A percentile compares a stretch with the other conserved stretches of the same genome.
Conservation (phyloP, 2,888 invertebrate genomes). For the Melieria crassipennis region DNA sequence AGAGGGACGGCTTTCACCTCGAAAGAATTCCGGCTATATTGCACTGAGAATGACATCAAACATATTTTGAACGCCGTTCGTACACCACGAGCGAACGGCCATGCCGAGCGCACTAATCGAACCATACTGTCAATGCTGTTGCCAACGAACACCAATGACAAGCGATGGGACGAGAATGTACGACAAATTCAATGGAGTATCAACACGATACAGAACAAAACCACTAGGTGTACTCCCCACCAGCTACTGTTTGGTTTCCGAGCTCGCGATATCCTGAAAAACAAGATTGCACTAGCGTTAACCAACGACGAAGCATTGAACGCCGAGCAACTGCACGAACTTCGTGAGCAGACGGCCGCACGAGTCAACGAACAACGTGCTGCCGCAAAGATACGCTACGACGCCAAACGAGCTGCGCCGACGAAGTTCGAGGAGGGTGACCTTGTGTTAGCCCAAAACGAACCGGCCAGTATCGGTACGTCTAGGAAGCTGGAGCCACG, state of each 20-base stretch:
- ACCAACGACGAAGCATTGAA: slow-evolving; percentile 17
- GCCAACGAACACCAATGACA: slow-evolving; percentile 18
- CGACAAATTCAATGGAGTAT: slow-evolving; percentile 30
- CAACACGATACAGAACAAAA: slow-evolving; percentile 25
- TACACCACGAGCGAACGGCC: slow-evolving; percentile 44
- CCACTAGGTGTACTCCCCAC: slow-evolving; percentile 19
- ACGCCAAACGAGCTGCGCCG: too few species aligned
- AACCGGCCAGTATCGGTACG: too few species aligned
- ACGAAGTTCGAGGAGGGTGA: too few species aligned
- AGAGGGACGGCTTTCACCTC: slow-evolving; percentile 47
- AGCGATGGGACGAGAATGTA: slow-evolving; percentile 30
- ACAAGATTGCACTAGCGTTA: slow-evolving; percentile 8
- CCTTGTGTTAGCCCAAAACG: too few species aligned
- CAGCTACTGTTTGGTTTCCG: slow-evolving; percentile 23
- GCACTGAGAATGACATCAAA: slow-evolving; percentile 39
- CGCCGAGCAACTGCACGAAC: slow-evolving; percentile 12
- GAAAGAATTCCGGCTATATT: slow-evolving; percentile 41
- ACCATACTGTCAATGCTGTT: slow-evolving; percentile 27
- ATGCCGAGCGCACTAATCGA: slow-evolving; percentile 31
- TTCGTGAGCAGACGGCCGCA: not conserved
- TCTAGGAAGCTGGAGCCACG: too few species aligned
- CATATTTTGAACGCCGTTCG: slow-evolving; percentile 45
- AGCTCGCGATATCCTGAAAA: slow-evolving; percentile 11
- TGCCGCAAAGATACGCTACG: too few species aligned
- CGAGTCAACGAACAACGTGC: too few species aligned